Conservation (phyloP, 2,888 invertebrate species). For the Uropetala carovei region DNA sequence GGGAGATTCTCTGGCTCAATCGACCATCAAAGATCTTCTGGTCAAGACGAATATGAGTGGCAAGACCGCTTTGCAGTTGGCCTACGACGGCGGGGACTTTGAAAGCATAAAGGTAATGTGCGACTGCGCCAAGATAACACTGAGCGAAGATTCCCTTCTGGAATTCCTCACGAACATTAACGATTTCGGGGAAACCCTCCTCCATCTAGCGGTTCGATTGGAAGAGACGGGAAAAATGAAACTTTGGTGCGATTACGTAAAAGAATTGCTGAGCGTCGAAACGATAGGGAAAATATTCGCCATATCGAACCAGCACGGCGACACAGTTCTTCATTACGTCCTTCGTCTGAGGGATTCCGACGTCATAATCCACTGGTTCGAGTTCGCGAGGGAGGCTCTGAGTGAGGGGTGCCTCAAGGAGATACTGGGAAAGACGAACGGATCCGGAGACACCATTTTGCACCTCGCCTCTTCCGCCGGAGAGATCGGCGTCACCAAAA, state of each 20-base stretch:
- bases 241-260: not conserved
- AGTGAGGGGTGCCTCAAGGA: not conserved
- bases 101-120: not conserved
- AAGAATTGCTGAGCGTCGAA: not conserved
- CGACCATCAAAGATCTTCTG: not conserved
- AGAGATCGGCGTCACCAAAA: not conserved
- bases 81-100: not conserved
- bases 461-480: constrained; percentile 3
- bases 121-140: not conserved
- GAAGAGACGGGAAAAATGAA: not conserved
- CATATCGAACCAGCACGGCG: constrained; percentile 16
- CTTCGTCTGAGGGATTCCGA: not conserved
- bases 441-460: constrained; percentile 16
- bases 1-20: not conserved
- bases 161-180: constrained; percentile 41
- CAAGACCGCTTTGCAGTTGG: constrained; percentile 27
- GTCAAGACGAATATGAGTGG: not conserved
- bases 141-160: not conserved
- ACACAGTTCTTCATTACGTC: constrained; percentile 30
- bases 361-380: not conserved
- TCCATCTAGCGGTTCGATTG: not conserved
- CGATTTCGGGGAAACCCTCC: constrained; percentile 32
- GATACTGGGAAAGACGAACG: constrained; percentile 11
- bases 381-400: not conserved
- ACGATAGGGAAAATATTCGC: not conserved